Percentiles rank a stretch among this genome's conserved stretches.
Evolutionary conservation across 2,888 invertebrate genomes (phyloP).

Genomic region (Rhamnusium bicolor): DNA sequence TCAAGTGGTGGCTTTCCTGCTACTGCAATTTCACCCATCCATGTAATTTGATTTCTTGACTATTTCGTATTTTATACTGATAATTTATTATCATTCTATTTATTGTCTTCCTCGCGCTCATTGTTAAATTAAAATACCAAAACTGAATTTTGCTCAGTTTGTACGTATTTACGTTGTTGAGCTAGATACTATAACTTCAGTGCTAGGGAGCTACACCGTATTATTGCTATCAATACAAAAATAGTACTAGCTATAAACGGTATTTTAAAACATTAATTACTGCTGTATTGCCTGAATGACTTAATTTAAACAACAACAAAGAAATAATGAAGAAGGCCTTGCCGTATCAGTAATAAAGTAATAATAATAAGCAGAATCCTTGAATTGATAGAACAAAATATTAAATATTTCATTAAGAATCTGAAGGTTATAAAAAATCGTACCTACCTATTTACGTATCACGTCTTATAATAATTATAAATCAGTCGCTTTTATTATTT

Average conservation of each 20-base stretch:
- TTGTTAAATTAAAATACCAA: no score
- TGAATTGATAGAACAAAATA: background rate
- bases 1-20: no score
- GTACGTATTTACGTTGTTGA: no score
- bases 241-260: background rate
- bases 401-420: background rate
- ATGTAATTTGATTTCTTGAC: no score
- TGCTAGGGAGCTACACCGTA: no score
- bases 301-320: background rate
- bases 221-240: no score
- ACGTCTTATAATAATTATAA: background rate
- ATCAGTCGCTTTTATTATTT: background rate
- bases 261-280: background rate
- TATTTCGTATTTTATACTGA: no score
- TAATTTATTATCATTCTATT: no score
- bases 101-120: no score
- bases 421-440: background rate
- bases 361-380: background rate
- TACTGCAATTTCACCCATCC: no score
- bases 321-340: background rate
- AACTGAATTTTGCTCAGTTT: no score
- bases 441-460: conserved; percentile 8
- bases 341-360: background rate
- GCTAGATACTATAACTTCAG: no score
- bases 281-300: background rate